Evolutionary conservation across 2,113 vertebrate genomes (phyloP).

Genomic region (Sander lucioperca): DNA sequence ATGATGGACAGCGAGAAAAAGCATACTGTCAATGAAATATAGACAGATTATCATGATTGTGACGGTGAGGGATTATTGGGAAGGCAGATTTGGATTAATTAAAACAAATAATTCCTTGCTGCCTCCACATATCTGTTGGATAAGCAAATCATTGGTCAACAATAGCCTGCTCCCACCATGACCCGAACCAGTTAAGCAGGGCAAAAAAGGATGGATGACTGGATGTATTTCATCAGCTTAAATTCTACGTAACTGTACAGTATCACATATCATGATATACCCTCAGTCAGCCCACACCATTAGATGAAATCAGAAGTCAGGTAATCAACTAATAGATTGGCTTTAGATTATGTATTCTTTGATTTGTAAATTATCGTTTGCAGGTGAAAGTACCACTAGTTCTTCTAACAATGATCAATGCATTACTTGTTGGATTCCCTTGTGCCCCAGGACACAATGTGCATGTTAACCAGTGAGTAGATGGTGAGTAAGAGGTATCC

Average conservation of each 20-base stretch:
- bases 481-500: conserved; percentile 88
- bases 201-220: neutral
- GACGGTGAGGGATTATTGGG: neutral
- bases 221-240: neutral
- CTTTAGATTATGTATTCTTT: neutral
- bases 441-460: conserved; percentile 88
- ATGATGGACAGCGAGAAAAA: neutral
- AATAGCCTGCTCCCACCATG: neutral
- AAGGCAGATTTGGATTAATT: neutral
- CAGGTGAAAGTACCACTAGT: neutral
- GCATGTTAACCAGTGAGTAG: conserved; percentile 88
- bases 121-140: neutral
- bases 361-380: neutral
- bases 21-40: neutral
- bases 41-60: neutral
- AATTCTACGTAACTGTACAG: neutral
- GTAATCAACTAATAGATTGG: neutral
- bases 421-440: conserved; percentile 83
- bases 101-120: neutral
- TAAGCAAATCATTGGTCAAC: neutral
- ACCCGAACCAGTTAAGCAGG: neutral
- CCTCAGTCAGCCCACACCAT: neutral
- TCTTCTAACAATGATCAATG: neutral
- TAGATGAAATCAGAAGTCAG: neutral
- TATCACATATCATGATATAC: neutral